A percentile compares a stretch with the other conserved stretches of the same genome.
phyloP scores from a whole-genome alignment of 1,140 invertebrate genomes.

The Anoplophora glabripennis region DNA sequence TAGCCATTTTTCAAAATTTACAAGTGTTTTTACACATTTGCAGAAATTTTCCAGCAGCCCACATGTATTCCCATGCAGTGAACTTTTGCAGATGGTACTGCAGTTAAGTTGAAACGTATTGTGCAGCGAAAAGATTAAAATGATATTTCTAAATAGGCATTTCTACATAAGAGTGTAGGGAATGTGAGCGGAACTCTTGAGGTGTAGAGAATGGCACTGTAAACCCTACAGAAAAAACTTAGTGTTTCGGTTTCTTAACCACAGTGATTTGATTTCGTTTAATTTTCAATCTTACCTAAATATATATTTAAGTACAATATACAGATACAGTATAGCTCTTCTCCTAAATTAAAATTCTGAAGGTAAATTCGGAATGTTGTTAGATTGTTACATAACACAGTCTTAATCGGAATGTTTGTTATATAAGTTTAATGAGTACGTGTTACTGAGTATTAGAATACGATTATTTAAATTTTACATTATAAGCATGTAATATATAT shows the following conservation, averaged over 20 bases:
- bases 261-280: constrained; percentile 3
- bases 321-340: background rate
- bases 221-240: background rate
- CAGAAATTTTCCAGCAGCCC: no score
- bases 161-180: background rate
- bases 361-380: constrained; percentile 27
- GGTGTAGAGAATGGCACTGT: background rate
- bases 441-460: background rate
- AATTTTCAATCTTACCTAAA: constrained; percentile 8
- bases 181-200: background rate
- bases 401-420: constrained; percentile 22
- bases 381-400: constrained; percentile 28
- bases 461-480: background rate
- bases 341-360: background rate
- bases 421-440: constrained; percentile 7
- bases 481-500: background rate
- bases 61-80: no score
- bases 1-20: no score
- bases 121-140: no score
- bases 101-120: no score
- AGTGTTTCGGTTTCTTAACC: background rate
- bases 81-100: no score
- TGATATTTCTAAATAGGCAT: background rate
- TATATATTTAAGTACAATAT: constrained; percentile 1
- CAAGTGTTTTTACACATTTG: no score